Evolutionary conservation across 2,113 vertebrate genomes (phyloP).

Genomic region (Marmota flaviventris): DNA sequence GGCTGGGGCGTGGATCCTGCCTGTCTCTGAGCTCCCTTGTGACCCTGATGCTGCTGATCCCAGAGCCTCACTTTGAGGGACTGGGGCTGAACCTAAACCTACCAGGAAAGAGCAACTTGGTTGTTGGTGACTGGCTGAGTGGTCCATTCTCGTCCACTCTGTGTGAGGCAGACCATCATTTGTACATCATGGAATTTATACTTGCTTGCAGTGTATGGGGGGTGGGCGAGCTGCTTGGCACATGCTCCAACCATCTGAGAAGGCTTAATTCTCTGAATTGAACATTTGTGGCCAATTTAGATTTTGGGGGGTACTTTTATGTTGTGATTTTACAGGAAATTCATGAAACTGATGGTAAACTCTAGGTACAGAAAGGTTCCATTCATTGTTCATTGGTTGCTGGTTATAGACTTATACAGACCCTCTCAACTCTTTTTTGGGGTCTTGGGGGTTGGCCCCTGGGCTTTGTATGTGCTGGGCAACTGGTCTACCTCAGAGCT

Average conservation of each 20-base stretch:
- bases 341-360: too few species aligned
- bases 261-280: not conserved
- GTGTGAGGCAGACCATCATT: not conserved
- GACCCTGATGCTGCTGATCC: not conserved
- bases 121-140: too few species aligned
- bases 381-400: too few species aligned
- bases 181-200: not conserved
- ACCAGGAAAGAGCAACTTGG: not conserved
- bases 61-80: not conserved
- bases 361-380: too few species aligned
- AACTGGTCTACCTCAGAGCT: too few species aligned
- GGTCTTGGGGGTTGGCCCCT: too few species aligned
- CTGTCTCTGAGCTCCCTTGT: not conserved
- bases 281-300: not conserved
- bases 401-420: too few species aligned
- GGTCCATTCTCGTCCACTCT: not conserved
- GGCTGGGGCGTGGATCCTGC: too few species aligned
- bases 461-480: too few species aligned
- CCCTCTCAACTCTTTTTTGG: too few species aligned
- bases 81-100: not conserved
- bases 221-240: too few species aligned
- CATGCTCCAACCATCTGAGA: accelerated
- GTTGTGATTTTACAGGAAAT: not conserved
- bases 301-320: not conserved
- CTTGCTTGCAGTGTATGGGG: not conserved